Conservation (phyloP, 2,888 invertebrate genomes). For the Tigriopus californicus region DNA sequence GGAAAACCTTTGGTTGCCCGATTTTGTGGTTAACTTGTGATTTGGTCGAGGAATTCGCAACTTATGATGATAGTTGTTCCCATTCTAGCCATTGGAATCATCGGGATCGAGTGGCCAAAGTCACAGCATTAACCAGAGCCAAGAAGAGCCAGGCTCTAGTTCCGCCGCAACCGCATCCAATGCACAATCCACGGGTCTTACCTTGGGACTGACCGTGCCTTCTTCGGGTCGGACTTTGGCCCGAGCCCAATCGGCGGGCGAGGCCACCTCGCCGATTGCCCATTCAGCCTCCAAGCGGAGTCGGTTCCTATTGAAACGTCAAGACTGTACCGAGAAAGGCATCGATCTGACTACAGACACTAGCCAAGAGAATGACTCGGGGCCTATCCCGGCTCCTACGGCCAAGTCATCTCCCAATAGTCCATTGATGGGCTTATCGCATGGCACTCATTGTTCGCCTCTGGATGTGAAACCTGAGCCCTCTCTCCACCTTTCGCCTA, state of each 20-base stretch:
- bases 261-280: neutral
- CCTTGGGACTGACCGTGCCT: neutral
- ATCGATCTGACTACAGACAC: neutral
- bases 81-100: neutral
- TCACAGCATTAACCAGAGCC: neutral
- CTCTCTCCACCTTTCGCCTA: too few species aligned
- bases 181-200: neutral
- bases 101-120: neutral
- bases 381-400: neutral
- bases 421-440: neutral
- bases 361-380: neutral
- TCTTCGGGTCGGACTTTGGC: neutral
- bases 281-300: neutral
- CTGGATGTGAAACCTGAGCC: too few species aligned
- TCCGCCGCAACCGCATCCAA: neutral
- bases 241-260: conserved; percentile 1
- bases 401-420: conserved; percentile 5
- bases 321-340: conserved; percentile 11
- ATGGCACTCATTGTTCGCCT: too few species aligned
- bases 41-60: too few species aligned
- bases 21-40: too few species aligned
- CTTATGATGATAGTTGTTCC: neutral
- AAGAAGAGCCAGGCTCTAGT: neutral
- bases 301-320: conserved; percentile 1
- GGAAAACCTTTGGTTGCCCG: neutral